Base-by-base conservation (phyloP, 1,140 invertebrate genomes). In the Drosophila funebris region DNA sequence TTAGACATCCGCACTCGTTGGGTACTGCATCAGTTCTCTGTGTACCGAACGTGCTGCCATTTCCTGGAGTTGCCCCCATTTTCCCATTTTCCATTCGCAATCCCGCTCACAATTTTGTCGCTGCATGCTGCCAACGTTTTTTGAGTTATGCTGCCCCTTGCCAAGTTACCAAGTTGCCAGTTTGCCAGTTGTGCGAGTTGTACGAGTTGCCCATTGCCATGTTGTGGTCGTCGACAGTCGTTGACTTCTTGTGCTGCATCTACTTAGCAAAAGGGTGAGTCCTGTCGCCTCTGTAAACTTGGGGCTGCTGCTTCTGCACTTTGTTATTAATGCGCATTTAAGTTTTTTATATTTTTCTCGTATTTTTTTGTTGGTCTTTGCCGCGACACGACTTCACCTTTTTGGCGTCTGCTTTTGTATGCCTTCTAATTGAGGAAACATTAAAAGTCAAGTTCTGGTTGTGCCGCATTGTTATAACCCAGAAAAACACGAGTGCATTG, bases 271-370 rank as follows among this genome's bases (percentile, higher is more conserved):
- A 43, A 48, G 68, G 43, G 36, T 50, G 61, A 62, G 67, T 36
- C 27, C 22, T 43, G 37, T 8, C 37, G 11, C 8, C 33, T 41
- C 48, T 52, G 22, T 48, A 48, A 48, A 29, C 36, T 36, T 6
- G 13, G 48, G 22, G n/a, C 39, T 14, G 14, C 60, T 52, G 62
- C 70, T 58, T 24, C 67, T 81, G 78, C 70, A 85, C 70, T 87
- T 87, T 87, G 82, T 87, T 87, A 87, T 87, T 87, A 87, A 87
- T 87, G 82, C 82, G 82, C 83, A 88, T 87, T 87, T 87, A 88
- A 78, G 82, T 85, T 85, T 84, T 80, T 77, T 46, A 20, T 43
- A 41, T 63, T 6, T 11, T 33, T 14, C 37, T 62, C 69, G 39
- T 53, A 63, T 48, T 36, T 50, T 6, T 22, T 11, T 3, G 31